Percentiles rank a stretch among this genome's conserved stretches.
Conservation (phyloP, 2,113 vertebrate species). For the Centropus unirufus region DNA sequence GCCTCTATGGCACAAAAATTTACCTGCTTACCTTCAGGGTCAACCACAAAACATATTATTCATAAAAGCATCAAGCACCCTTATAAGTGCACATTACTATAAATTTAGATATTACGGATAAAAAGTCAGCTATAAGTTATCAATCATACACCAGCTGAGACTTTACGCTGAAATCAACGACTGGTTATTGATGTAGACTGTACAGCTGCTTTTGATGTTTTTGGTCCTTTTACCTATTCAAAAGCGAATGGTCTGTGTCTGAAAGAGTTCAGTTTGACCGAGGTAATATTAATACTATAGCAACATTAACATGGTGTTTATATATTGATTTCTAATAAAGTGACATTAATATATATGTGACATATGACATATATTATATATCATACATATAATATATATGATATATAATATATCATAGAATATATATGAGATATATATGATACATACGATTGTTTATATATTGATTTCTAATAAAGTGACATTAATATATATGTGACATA, state of each 20-base stretch:
- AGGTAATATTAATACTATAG: not conserved
- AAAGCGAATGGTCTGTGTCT: not conserved
- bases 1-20: not conserved
- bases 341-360: not conserved
- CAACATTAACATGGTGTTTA: not conserved
- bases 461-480: too few species aligned
- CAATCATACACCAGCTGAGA: not conserved
- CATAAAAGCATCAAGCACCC: not conserved
- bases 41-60: not conserved
- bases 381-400: too few species aligned
- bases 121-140: not conserved
- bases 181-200: not conserved
- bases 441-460: too few species aligned
- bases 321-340: not conserved
- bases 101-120: not conserved
- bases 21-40: not conserved
- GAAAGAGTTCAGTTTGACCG: not conserved
- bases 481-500: too few species aligned
- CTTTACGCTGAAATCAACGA: not conserved
- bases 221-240: not conserved
- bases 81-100: not conserved
- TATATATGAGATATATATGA: too few species aligned
- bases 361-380: not conserved
- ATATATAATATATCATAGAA: too few species aligned
- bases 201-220: not conserved